These are phyloP conservation scores for Heliocidaris tuberculata DNA, from an alignment of 35 echinoderm and acorn worm species.

Conservation along the genomic window DNA sequence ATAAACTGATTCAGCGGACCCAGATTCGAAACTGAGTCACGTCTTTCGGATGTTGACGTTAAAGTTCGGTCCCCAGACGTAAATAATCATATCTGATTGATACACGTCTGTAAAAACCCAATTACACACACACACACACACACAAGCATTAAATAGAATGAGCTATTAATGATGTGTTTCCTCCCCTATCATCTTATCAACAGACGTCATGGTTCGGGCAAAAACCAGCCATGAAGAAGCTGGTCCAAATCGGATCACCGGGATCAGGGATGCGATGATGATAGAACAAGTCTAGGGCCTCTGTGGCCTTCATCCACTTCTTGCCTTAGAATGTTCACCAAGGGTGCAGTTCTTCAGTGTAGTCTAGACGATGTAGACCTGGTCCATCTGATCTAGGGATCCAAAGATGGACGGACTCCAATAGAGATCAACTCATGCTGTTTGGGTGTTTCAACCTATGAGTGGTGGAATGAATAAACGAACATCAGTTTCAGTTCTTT, in stretches of 20 bases:
- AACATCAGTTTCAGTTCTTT: background rate
- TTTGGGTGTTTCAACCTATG: background rate
- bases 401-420: background rate
- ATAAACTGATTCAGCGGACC: too few species aligned
- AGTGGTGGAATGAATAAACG: background rate
- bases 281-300: background rate
- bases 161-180: background rate
- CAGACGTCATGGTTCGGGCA: slow-evolving; percentile 37
- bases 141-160: too few species aligned
- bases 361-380: slow-evolving; percentile 2
- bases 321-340: slow-evolving; percentile 1
- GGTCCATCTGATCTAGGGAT: background rate
- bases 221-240: slow-evolving; percentile 28
- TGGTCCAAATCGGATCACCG: slow-evolving; percentile 1
- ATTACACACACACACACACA: too few species aligned
- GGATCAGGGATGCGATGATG: slow-evolving; percentile 35
- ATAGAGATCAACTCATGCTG: background rate
- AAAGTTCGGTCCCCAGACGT: too few species aligned
- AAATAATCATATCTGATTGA: too few species aligned
- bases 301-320: background rate
- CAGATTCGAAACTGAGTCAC: too few species aligned
- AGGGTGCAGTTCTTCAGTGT: background rate
- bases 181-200: background rate
- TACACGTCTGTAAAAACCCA: too few species aligned
- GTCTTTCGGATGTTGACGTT: too few species aligned